A percentile compares a stretch with the other conserved stretches of the same genome.
These are phyloP conservation scores for Nannoperca australis DNA, from an alignment of 2,797 vertebrate genomes.

Conservation along the genomic window DNA sequence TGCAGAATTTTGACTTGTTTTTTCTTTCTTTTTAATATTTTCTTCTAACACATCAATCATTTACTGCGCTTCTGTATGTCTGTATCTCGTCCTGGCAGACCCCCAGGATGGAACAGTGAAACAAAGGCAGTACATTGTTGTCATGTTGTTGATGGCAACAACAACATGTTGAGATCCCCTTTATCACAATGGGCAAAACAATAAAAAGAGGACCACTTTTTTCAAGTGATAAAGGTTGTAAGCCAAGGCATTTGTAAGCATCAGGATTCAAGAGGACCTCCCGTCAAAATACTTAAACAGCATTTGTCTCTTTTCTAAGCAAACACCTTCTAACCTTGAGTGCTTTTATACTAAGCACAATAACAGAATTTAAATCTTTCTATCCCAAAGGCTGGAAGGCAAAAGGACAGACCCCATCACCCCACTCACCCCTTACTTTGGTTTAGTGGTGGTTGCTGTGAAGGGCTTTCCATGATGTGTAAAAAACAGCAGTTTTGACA, in stretches of 20 bases:
- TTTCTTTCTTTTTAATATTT: constrained; percentile 65
- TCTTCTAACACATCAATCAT: constrained; percentile 76
- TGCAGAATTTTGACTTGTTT: constrained; percentile 67
- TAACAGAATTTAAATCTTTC: constrained; percentile 45
- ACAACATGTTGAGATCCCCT: constrained; percentile 77
- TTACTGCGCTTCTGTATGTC: constrained; percentile 56
- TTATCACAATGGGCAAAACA: constrained; percentile 73
- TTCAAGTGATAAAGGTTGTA: constrained; percentile 66
- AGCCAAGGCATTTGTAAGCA: constrained; percentile 55
- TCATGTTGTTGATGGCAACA: constrained; percentile 74
- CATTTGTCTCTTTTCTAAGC: constrained; percentile 51
- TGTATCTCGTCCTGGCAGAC: constrained; percentile 68
- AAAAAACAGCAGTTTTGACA: constrained; percentile 52
- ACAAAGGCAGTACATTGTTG: constrained; percentile 72
- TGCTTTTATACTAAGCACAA: constrained; percentile 57
- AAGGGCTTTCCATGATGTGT: constrained; percentile 40
- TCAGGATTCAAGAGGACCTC: constrained; percentile 45
- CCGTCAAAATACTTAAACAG: constrained; percentile 61
- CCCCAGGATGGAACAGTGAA: constrained; percentile 73
- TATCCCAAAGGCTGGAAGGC: constrained; percentile 42
- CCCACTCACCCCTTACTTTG: constrained; percentile 37
- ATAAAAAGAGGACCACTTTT: constrained; percentile 59
- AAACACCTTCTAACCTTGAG: constrained; percentile 61
- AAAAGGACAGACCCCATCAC: constrained; percentile 50
- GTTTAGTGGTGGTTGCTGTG: constrained; percentile 47